Base-by-base conservation (phyloP, 2,888 invertebrate species). In the Nezara viridula region DNA sequence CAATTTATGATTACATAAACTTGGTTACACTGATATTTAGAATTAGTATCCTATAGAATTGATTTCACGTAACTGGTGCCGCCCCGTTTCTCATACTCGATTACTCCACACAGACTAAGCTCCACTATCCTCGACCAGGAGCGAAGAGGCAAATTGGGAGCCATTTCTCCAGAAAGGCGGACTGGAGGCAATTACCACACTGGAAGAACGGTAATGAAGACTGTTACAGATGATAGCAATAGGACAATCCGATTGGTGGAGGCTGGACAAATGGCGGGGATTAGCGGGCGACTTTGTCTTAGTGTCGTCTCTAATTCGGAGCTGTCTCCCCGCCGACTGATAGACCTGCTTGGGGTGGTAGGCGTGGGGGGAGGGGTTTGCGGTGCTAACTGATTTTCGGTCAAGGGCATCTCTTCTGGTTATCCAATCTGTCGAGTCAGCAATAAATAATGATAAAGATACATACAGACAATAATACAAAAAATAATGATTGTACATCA, bases 201-300 rank as follows among this genome's bases (percentile, higher is more conserved):
- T 44, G 66, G 88, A 32, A 44, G 73, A 5, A 24, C 73, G 66
- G 73, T 88, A 88, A 88, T 88, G 88, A 88, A 88, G 88, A 88
- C 77, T 77, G 88, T 55, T 73, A 88, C 88, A 88, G 88, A 88
- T 88, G 88, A 88, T 40, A 81, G 81, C 81, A 81, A 81, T 81
- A 81, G 88, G 49, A 10, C 44, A 24, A 50, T 27, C 40, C 52
- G 86, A 88, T 77, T 88, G 88, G 66, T 32, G 14, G 66, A 73
- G 73, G 16, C 32, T n/a, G 47, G 88, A 88, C 88, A 88, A 88
- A 88, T 88, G 88, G 55, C 66, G 27, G 44, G 73, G 73, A 88
- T 88, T 88, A 88, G 88, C 66, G 32, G n/a, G 14, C 60, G 88
- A 50, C 88, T 88, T 88, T 88, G 88, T 88, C 88, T 88, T 88